phyloP scores from a whole-genome alignment of 2,797 vertebrate species.

The Cercopithecus hamlyni region DNA sequence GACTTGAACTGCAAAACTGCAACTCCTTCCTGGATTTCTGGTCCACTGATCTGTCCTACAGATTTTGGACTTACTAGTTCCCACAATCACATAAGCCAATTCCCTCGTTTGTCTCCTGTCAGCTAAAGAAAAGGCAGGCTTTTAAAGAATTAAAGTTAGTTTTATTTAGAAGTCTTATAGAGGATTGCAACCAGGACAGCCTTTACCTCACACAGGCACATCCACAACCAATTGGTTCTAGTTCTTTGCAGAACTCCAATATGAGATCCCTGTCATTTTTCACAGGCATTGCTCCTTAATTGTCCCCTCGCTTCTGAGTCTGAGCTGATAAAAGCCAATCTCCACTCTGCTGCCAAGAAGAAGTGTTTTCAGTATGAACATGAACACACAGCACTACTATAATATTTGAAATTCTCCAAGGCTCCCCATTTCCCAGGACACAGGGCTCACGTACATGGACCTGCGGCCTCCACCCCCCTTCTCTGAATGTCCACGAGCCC shows the following conservation, averaged over 20 bases:
- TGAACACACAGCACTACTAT: rapidly evolving
- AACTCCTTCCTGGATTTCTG: not conserved
- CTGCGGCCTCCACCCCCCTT: too few relatives aligned
- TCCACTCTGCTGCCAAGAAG: not conserved
- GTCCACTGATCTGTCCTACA: too few relatives aligned
- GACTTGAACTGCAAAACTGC: not conserved
- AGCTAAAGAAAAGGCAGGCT: not conserved
- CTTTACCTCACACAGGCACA: not conserved
- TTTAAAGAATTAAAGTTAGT: not conserved
- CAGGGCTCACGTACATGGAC: rapidly evolving
- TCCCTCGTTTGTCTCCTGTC: not conserved
- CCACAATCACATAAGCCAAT: not conserved
- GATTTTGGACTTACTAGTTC: not conserved
- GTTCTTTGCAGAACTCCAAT: not conserved
- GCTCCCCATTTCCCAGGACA: not conserved
- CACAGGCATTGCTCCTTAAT: too few relatives aligned
- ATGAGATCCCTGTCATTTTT: not conserved
- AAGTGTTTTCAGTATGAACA: rapidly evolving
- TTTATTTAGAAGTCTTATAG: not conserved
- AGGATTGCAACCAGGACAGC: not conserved
- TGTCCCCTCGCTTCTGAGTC: too few relatives aligned
- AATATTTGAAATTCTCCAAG: rapidly evolving
- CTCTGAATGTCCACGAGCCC: not conserved
- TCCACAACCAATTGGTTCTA: not conserved
- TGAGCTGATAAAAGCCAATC: not conserved